Evolutionary conservation across 1,140 invertebrate genomes (phyloP).

Genomic region (Tachypleus tridentatus): DNA sequence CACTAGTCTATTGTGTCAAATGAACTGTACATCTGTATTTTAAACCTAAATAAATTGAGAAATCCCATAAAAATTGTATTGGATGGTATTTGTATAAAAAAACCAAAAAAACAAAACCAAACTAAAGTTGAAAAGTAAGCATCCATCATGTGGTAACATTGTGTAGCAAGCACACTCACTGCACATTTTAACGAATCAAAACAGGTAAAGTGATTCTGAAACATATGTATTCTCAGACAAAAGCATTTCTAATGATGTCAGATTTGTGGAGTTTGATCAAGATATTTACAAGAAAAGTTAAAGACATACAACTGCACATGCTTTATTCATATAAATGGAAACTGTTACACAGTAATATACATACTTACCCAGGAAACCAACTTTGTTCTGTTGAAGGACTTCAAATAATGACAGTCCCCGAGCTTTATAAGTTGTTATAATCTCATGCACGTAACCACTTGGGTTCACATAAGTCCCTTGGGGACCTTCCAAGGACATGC

Average conservation of each 20-base stretch:
- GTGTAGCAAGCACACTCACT: too few species aligned
- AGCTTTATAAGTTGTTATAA: constrained; percentile 55
- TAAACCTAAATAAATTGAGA: too few species aligned
- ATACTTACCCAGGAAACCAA: constrained; percentile 69
- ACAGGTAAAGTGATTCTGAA: background rate
- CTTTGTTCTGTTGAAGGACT: constrained; percentile 53
- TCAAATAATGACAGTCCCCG: constrained; percentile 43
- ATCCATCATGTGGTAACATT: too few species aligned
- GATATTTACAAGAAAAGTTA: background rate
- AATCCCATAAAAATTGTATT: too few species aligned
- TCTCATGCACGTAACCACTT: constrained; percentile 64
- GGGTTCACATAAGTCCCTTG: constrained; percentile 72
- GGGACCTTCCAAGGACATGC: constrained; percentile 66
- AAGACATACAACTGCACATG: background rate
- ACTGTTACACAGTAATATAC: constrained; percentile 4
- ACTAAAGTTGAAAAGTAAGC: too few species aligned
- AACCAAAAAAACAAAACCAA: too few species aligned
- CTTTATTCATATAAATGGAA: constrained; percentile 3
- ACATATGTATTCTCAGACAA: background rate
- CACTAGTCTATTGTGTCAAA: too few species aligned
- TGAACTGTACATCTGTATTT: too few species aligned
- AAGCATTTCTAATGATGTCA: too few species aligned
- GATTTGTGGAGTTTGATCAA: background rate
- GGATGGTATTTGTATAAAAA: too few species aligned
- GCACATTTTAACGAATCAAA: background rate